Evolutionary conservation across 2,797 vertebrate species (phyloP), one percentile per base, ranked within the genome.

Genomic region (Anas bernieri): DNA sequence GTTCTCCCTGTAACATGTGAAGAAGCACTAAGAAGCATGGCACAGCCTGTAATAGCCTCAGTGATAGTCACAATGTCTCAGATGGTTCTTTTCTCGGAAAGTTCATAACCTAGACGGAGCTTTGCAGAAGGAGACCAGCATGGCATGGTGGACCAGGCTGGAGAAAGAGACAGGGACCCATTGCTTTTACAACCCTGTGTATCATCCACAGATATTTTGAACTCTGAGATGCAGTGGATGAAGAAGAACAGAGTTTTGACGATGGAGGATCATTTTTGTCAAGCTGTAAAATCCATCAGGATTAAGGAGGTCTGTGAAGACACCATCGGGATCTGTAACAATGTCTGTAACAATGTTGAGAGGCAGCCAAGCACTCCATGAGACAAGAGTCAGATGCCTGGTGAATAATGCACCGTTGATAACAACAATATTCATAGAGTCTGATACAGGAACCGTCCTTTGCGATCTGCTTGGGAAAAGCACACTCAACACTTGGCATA

Each of bases 41-140:
- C 3, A 11, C 17, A 8, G 46, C 26, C 0, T 45, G 0, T 39
- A 30, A 62, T 2, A 23, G 23, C 2, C 2, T 33, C 33, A 66
- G 25, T 14, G 55, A 73, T 21, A 66, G 30, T 12, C 5, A 0
- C 13, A 74, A 46, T 0, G 1, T 25, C 66, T 72, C 54, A 69
- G 33, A 23, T 39, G 18, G 9, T 55, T 21, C 31, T 80, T 28
- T 64, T 20, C 20, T n/a, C 75, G 52, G 14, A 43, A 87, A 69
- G 13, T 17, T 66, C n/a, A 12, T 48, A 39, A 28, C 4, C 30
- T 41, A 33, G 39, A 59, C 25, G 0, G 1, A 33, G 9, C 7
- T 33, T 56, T 62, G 23, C 50, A 83, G 58, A 69, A 43, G 22
- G 3, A 78, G 45, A 48, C 1, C 21, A 37, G 23, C 4, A 26